phyloP scores from a whole-genome alignment of 2,888 invertebrate species.

The Xestia xanthographa region DNA sequence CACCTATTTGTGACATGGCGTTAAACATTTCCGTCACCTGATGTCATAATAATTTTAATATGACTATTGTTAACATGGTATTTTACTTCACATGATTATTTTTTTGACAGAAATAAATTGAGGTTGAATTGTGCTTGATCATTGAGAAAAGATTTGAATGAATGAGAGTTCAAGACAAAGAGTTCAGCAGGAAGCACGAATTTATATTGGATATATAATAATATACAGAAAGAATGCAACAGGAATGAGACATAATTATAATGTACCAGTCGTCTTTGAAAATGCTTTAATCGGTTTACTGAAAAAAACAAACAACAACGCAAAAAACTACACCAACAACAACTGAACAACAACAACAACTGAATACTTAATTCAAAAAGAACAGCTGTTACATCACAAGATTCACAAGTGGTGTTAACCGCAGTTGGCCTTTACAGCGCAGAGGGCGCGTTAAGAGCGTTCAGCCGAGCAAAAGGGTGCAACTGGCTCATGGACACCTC shows the following conservation, averaged over 20 bases:
- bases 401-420: slow-evolving; percentile 38
- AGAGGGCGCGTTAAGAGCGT: slow-evolving; percentile 47
- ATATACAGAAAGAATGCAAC: neutral
- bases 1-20: slow-evolving; percentile 46
- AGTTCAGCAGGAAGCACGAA: neutral
- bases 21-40: slow-evolving; percentile 57
- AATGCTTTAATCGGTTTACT: slow-evolving; percentile 15
- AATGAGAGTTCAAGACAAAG: neutral
- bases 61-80: slow-evolving; percentile 22
- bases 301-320: no score
- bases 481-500: slow-evolving; percentile 63
- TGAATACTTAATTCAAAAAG: slow-evolving; percentile 34
- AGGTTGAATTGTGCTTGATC: neutral
- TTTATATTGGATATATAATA: no score
- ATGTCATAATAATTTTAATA: slow-evolving; percentile 51
- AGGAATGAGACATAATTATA: neutral
- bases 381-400: slow-evolving; percentile 40
- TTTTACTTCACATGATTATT: slow-evolving; percentile 33
- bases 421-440: slow-evolving; percentile 46
- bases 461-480: slow-evolving; percentile 58
- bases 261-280: neutral
- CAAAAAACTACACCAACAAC: no score
- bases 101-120: neutral
- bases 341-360: no score
- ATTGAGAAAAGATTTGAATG: neutral